These are phyloP conservation scores for Ptilorrhoa leucosticta DNA, from an alignment of 2,113 vertebrate genomes.

Conservation along the genomic window DNA sequence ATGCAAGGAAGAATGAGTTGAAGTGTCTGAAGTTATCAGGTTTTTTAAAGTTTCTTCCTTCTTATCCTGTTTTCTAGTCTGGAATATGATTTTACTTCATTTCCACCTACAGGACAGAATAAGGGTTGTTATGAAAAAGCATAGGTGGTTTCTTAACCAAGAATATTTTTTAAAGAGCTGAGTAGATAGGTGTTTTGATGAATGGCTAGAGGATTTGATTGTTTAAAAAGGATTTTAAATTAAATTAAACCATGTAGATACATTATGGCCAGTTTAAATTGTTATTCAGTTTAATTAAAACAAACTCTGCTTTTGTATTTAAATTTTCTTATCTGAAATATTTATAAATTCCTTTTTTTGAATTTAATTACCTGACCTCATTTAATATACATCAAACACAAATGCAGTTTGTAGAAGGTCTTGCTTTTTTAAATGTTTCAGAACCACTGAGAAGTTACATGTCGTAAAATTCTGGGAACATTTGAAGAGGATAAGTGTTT, in stretches of 20 bases:
- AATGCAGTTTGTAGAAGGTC: conserved; percentile 71
- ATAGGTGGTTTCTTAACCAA: conserved; percentile 53
- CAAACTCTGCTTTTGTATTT: conserved; percentile 80
- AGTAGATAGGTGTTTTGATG: conserved; percentile 50
- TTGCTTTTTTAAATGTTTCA: conserved; percentile 79
- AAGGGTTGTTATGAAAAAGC: conserved; percentile 42
- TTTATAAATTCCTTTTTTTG: conserved; percentile 81
- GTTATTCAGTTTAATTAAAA: conserved; percentile 74
- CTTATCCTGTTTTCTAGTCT: conserved; percentile 70
- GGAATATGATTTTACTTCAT: conserved; percentile 59
- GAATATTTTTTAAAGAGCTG: conserved; percentile 45
- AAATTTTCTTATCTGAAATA: conserved; percentile 80
- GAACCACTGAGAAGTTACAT: conserved; percentile 50
- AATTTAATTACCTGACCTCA: conserved; percentile 78
- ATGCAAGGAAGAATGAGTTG: conserved; percentile 59
- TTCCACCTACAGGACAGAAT: conserved; percentile 52
- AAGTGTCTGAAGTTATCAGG: conserved; percentile 66
- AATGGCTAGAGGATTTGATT: conserved; percentile 59
- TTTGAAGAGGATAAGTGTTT: conserved; percentile 74
- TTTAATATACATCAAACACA: conserved; percentile 75
- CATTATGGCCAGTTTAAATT: conserved; percentile 62
- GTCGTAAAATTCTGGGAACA: conserved; percentile 64
- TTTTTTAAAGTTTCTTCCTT: conserved; percentile 68
- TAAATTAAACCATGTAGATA: conserved; percentile 67
- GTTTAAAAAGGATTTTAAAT: conserved; percentile 69